Conservation (phyloP, 2,888 invertebrate species). For the Tyria jacobaeae region DNA sequence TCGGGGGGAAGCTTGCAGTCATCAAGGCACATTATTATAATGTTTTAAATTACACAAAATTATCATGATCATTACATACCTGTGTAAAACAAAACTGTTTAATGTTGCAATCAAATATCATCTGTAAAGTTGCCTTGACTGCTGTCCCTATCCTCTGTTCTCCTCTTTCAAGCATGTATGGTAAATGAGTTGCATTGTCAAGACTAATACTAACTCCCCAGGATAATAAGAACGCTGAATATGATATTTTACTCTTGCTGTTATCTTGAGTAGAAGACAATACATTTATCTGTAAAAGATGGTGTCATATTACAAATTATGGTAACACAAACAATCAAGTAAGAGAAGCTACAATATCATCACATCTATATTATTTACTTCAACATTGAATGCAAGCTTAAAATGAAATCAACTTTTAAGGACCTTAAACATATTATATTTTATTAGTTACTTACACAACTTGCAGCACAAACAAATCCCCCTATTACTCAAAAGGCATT, state of each 20-base stretch:
- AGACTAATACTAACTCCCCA: conserved; percentile 70
- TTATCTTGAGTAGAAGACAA: conserved; percentile 60
- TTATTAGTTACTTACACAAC: too few species aligned
- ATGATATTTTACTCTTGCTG: conserved; percentile 63
- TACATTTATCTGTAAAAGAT: conserved; percentile 68
- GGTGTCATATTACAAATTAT: too few species aligned
- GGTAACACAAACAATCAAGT: too few species aligned
- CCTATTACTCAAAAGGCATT: too few species aligned
- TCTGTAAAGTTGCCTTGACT: conserved; percentile 71
- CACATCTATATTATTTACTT: too few species aligned
- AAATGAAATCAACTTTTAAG: too few species aligned
- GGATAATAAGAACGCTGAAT: conserved; percentile 71
- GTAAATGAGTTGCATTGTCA: conserved; percentile 69
- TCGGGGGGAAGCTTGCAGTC: too few species aligned
- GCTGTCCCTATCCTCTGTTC: conserved; percentile 67
- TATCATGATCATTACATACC: conserved; percentile 55
- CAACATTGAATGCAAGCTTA: too few species aligned
- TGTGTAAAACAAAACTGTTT: conserved; percentile 74
- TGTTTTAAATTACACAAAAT: not conserved
- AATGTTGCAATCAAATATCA: conserved; percentile 81
- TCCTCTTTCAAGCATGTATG: conserved; percentile 79
- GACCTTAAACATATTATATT: too few species aligned
- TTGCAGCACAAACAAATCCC: too few species aligned
- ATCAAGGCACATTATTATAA: too few species aligned
- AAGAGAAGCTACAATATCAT: too few species aligned